Conservation (phyloP, 2,888 invertebrate species). For the Trichopoda pennipes region DNA sequence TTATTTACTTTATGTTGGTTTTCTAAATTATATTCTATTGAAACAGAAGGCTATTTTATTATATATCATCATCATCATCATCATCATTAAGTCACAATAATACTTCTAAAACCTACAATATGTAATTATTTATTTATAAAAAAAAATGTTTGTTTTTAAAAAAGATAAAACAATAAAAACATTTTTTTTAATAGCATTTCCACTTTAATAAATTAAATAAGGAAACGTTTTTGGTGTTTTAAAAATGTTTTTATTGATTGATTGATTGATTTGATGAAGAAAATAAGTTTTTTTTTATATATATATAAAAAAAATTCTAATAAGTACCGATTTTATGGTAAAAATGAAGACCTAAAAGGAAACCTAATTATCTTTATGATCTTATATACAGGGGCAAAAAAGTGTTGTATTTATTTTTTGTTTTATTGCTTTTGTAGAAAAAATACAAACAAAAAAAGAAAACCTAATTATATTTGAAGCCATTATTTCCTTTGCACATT, state of each 20-base stretch:
- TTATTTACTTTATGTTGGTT: slow-evolving; percentile 31
- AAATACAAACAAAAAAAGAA: neutral
- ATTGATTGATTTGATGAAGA: slow-evolving; percentile 4
- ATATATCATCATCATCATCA: slow-evolving; percentile 27
- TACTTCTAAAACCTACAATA: slow-evolving; percentile 66
- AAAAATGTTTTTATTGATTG: slow-evolving; percentile 44
- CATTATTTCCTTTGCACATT: slow-evolving; percentile 28
- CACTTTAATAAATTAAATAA: neutral
- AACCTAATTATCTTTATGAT: slow-evolving; percentile 51
- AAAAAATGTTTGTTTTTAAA: neutral
- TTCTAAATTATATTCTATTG: slow-evolving; percentile 49
- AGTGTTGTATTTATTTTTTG: neutral
- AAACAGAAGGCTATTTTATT: slow-evolving; percentile 61
- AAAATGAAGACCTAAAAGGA: slow-evolving; percentile 25
- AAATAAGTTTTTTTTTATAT: slow-evolving; percentile 6
- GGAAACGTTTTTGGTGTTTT: slow-evolving; percentile 5
- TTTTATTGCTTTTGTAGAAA: too few species aligned
- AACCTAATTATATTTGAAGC: slow-evolving; percentile 36
- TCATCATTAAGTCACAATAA: slow-evolving; percentile 68
- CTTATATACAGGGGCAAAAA: slow-evolving; percentile 44
- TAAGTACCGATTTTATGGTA: slow-evolving; percentile 54
- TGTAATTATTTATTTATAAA: slow-evolving; percentile 11
- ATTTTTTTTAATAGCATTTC: slow-evolving; percentile 14
- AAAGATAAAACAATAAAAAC: slow-evolving; percentile 37
- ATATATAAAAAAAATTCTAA: slow-evolving; percentile 34